Conservation (phyloP, 2,888 invertebrate species). For the Lasioglossum zephyrum region DNA sequence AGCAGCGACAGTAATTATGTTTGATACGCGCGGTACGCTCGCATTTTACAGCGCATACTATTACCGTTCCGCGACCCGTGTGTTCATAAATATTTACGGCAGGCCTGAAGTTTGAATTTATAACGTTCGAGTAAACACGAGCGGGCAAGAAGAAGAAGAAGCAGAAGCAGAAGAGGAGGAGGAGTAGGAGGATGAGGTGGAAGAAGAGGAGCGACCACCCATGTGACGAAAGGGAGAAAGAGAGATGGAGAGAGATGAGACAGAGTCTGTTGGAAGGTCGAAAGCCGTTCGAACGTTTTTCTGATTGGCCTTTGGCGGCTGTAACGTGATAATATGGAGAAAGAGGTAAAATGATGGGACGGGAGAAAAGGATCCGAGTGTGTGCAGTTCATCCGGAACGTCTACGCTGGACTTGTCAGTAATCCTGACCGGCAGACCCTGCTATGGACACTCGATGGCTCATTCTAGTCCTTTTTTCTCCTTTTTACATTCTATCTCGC, state of each 20-base stretch:
- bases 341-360: slow-evolving; percentile 22
- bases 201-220: slow-evolving; percentile 52
- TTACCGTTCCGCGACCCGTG: slow-evolving; percentile 43
- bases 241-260: slow-evolving; percentile 11
- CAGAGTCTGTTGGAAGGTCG: slow-evolving; percentile 39
- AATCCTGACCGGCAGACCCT: neutral
- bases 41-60: slow-evolving; percentile 27
- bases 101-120: slow-evolving; percentile 53
- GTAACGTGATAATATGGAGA: slow-evolving; percentile 27
- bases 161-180: neutral
- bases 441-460: slow-evolving; percentile 11
- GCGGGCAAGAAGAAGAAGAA: slow-evolving; percentile 32
- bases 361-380: neutral
- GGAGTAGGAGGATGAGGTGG: neutral
- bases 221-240: slow-evolving; percentile 35
- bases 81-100: slow-evolving; percentile 58
- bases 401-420: slow-evolving; percentile 7
- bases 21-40: slow-evolving; percentile 24
- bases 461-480: neutral
- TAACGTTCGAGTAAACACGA: slow-evolving; percentile 58
- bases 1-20: neutral
- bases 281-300: slow-evolving; percentile 44
- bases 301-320: slow-evolving; percentile 27
- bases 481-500: neutral
- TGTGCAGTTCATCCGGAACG: slow-evolving; percentile 1